phyloP scores from a whole-genome alignment of 2,888 invertebrate species.

The Diplolepis rosae region DNA sequence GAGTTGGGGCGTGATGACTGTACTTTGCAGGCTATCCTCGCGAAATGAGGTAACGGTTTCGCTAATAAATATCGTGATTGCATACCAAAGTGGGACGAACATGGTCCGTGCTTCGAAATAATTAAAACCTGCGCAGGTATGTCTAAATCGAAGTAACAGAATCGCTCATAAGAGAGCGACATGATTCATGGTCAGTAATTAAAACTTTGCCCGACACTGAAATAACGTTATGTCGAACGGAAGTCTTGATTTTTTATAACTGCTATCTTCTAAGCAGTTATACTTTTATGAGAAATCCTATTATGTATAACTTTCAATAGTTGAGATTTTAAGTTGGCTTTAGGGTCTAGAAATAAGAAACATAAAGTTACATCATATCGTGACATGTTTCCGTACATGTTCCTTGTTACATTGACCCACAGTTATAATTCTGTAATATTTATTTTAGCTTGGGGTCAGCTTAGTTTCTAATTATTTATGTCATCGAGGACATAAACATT shows the following conservation, averaged over 20 bases:
- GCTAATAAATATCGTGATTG: slow-evolving; percentile 30
- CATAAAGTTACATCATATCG: no score
- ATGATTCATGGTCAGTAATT: slow-evolving; percentile 28
- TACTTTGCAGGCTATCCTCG: background rate
- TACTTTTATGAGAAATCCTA: slow-evolving; percentile 27
- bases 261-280: slow-evolving; percentile 15
- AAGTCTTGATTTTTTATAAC: slow-evolving; percentile 17
- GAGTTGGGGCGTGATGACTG: background rate
- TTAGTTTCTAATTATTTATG: no score
- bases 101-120: slow-evolving; percentile 23
- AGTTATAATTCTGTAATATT: no score
- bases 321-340: no score
- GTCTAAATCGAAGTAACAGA: slow-evolving; percentile 28
- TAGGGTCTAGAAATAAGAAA: no score
- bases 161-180: slow-evolving; percentile 14
- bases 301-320: no score
- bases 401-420: no score
- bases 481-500: no score
- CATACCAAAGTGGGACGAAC: slow-evolving; percentile 29
- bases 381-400: no score
- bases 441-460: no score
- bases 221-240: slow-evolving; percentile 20
- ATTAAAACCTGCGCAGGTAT: slow-evolving; percentile 20
- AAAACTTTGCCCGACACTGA: slow-evolving; percentile 25
- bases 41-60: slow-evolving; percentile 27